These are phyloP conservation scores for Megalops atlanticus DNA, from an alignment of 2,113 vertebrate species.

Conservation along the genomic window DNA sequence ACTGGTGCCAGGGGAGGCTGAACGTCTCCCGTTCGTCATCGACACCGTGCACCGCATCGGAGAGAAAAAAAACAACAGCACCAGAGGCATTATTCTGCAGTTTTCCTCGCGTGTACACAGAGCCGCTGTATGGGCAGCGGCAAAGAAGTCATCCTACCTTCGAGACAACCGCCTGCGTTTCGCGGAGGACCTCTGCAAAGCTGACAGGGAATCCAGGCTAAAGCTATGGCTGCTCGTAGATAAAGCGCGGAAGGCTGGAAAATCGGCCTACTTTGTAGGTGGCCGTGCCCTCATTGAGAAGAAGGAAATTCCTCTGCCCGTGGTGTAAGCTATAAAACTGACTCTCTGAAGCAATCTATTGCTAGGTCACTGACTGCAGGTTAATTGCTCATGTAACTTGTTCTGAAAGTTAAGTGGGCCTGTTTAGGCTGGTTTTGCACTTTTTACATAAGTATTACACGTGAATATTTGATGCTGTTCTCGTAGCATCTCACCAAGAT, in stretches of 20 bases:
- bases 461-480: too few relatives aligned
- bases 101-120: not conserved
- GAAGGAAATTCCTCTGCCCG: not conserved
- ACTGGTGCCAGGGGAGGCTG: not conserved
- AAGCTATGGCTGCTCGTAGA: not conserved
- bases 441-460: too few relatives aligned
- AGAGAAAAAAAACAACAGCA: not conserved
- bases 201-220: not conserved
- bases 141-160: slow-evolving; percentile 11
- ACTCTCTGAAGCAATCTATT: too few relatives aligned
- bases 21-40: not conserved
- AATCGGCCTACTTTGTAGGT: slow-evolving; percentile 1
- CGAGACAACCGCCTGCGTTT: not conserved
- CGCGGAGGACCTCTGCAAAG: slow-evolving; percentile 4
- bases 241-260: not conserved
- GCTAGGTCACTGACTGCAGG: too few relatives aligned
- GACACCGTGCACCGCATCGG: not conserved
- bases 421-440: too few relatives aligned
- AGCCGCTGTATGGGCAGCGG: slow-evolving; percentile 2
- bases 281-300: not conserved
- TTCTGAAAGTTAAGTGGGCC: too few relatives aligned
- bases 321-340: too few relatives aligned
- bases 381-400: too few relatives aligned
- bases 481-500: too few relatives aligned
- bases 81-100: slow-evolving; percentile 6